These are phyloP conservation scores for Silurus glanis DNA, from an alignment of 2,113 vertebrate genomes.

Conservation along the genomic window DNA sequence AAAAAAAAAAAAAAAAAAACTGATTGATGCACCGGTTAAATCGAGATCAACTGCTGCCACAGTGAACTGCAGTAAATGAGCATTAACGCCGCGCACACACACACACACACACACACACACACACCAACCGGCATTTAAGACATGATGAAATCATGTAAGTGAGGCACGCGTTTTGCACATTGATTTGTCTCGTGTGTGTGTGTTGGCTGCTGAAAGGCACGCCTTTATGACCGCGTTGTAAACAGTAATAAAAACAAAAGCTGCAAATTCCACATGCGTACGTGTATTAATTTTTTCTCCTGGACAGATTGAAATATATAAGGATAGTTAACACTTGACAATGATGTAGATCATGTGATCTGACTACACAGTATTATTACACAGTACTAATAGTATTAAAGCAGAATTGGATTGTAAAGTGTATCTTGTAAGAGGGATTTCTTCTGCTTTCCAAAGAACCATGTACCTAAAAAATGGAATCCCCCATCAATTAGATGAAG, in stretches of 20 bases:
- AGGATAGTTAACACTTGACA: background rate
- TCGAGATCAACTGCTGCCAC: slow-evolving; percentile 62
- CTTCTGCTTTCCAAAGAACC: too few relatives aligned
- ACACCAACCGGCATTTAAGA: slow-evolving; percentile 5
- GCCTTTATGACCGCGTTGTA: slow-evolving; percentile 30
- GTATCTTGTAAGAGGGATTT: too few relatives aligned
- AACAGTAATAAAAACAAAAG: slow-evolving; percentile 37
- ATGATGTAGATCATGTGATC: background rate
- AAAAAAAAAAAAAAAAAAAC: slow-evolving; percentile 59
- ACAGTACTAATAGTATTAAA: background rate
- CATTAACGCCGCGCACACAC: background rate
- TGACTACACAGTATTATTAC: background rate
- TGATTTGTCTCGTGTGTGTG: slow-evolving; percentile 24
- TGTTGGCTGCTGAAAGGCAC: slow-evolving; percentile 1
- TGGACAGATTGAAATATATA: background rate
- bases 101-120: background rate
- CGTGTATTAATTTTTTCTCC: slow-evolving; percentile 5
- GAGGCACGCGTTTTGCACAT: slow-evolving; percentile 1
- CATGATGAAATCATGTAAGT: slow-evolving; percentile 19
- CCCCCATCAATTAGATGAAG: too few relatives aligned
- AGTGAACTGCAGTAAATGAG: slow-evolving; percentile 58
- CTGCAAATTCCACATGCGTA: slow-evolving; percentile 4
- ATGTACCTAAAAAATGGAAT: too few relatives aligned
- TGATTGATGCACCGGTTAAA: slow-evolving; percentile 77
- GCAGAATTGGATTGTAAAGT: too few relatives aligned